These are phyloP conservation scores for Lytechinus pictus DNA, from an alignment of 35 echinoderm and acorn worm species.

Conservation along the genomic window DNA sequence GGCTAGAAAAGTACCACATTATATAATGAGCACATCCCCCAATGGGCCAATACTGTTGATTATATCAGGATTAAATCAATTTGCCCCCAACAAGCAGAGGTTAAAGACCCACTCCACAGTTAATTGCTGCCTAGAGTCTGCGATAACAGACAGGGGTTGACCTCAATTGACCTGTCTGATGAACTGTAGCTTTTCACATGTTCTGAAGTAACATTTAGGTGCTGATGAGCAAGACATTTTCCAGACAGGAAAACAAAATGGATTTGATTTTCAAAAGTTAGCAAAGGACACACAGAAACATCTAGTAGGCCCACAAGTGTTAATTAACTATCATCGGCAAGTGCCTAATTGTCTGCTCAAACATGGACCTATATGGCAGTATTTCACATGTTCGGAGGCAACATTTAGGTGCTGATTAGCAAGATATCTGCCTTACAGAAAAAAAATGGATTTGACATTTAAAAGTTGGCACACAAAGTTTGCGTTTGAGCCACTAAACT, in stretches of 20 bases:
- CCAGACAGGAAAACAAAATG: background rate
- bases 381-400: background rate
- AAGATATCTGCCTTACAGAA: background rate
- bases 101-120: background rate
- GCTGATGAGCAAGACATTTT: background rate
- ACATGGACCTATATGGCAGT: background rate
- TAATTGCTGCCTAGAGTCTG: constrained; percentile 11
- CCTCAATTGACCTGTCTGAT: background rate
- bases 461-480: background rate
- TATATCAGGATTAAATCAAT: constrained; percentile 29
- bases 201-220: background rate
- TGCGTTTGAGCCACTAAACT: background rate
- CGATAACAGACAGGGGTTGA: background rate
- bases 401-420: background rate
- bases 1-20: background rate
- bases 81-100: background rate
- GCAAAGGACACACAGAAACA: background rate
- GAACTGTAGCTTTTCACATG: constrained; percentile 4
- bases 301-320: too few relatives aligned
- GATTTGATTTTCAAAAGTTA: background rate
- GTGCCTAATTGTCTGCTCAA: too few relatives aligned
- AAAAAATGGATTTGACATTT: background rate
- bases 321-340: too few relatives aligned
- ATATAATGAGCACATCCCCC: background rate
- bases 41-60: background rate